Percentiles rank a stretch among this genome's conserved stretches.
Evolutionary conservation across 2,113 vertebrate genomes (phyloP).

Genomic region (Aspiorhynchus laticeps): DNA sequence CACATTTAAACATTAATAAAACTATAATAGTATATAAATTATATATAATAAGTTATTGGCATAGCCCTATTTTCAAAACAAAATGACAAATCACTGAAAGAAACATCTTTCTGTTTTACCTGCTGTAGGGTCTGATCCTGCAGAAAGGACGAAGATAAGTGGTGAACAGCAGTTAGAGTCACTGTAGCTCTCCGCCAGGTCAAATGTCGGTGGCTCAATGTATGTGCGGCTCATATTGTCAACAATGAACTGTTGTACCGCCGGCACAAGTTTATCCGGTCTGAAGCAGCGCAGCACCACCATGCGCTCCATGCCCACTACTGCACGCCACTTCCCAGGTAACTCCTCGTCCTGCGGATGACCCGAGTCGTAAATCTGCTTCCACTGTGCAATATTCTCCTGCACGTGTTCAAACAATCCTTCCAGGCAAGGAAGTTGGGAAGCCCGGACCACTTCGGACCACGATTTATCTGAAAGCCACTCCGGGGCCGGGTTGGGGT

Average conservation of each 20-base stretch:
- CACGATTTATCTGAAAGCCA: slow-evolving; percentile 91
- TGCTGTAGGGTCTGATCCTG: slow-evolving; percentile 92
- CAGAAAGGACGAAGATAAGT: slow-evolving; percentile 89
- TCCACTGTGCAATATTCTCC: slow-evolving; percentile 76
- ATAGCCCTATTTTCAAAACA: neutral
- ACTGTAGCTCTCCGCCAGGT: slow-evolving; percentile 85
- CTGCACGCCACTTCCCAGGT: slow-evolving; percentile 75
- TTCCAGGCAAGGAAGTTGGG: slow-evolving; percentile 73
- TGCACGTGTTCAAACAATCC: slow-evolving; percentile 80
- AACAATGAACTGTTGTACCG: slow-evolving; percentile 82
- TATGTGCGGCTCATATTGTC: slow-evolving; percentile 82
- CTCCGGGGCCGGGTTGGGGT: slow-evolving; percentile 84
- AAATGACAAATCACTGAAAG: neutral
- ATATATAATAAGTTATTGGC: too few species aligned
- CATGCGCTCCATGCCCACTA: slow-evolving; percentile 80
- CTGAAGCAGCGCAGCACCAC: slow-evolving; percentile 86
- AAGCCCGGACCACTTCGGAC: slow-evolving; percentile 87
- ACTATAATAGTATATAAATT: neutral
- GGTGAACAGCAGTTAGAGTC: slow-evolving; percentile 89
- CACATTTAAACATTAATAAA: too few species aligned
- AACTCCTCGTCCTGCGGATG: slow-evolving; percentile 81
- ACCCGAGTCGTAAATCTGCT: slow-evolving; percentile 84
- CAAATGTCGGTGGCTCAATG: slow-evolving; percentile 89
- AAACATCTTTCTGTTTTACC: slow-evolving; percentile 68
- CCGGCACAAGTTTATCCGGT: slow-evolving; percentile 89